Evolutionary conservation across 2,113 vertebrate species (phyloP).

Genomic region (Ursus arctos): DNA sequence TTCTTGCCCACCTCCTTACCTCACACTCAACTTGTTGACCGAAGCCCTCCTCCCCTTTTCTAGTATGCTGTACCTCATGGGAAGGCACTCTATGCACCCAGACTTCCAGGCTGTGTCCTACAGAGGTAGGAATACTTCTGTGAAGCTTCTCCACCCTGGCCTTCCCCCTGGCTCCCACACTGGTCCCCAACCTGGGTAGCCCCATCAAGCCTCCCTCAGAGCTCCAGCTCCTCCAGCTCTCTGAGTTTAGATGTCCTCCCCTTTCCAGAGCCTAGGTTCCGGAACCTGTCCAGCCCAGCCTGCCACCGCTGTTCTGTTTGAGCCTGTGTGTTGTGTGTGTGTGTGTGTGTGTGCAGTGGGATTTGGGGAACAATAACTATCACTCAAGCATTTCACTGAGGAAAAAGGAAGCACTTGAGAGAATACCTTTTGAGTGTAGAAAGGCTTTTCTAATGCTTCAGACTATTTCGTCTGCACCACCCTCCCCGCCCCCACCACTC

Average conservation of each 20-base stretch:
- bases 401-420: conserved; percentile 34
- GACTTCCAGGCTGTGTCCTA: background rate
- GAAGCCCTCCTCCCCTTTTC: background rate
- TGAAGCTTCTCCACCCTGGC: background rate
- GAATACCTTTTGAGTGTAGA: background rate
- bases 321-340: background rate
- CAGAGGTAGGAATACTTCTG: background rate
- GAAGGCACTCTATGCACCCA: background rate
- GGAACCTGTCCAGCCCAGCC: background rate
- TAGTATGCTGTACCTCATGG: background rate
- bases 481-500: background rate
- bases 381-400: background rate
- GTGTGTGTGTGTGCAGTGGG: background rate
- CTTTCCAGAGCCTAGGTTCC: background rate
- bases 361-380: background rate
- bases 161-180: background rate
- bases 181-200: background rate
- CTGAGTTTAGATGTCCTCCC: background rate
- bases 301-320: background rate
- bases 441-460: background rate
- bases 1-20: background rate
- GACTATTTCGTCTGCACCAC: background rate
- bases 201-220: background rate
- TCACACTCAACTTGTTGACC: background rate
- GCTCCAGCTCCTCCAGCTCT: background rate